Percentiles rank a stretch among this genome's conserved stretches.
Conservation (phyloP, 2,113 vertebrate genomes). For the Lepus americanus region DNA sequence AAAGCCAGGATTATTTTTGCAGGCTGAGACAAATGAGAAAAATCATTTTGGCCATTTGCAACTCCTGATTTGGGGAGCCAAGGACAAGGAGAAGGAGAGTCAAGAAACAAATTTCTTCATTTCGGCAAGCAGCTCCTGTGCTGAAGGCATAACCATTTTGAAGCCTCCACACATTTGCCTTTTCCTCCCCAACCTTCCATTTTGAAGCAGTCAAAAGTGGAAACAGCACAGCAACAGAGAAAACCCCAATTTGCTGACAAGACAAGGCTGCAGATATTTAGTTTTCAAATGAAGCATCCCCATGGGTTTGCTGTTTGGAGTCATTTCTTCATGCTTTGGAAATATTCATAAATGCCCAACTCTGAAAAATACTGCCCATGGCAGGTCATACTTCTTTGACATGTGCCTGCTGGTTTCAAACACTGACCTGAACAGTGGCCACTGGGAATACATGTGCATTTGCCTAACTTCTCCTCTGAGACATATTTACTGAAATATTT, state of each 20-base stretch:
- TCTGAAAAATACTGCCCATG: constrained; percentile 80
- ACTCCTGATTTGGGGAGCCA: neutral
- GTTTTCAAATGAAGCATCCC: constrained; percentile 66
- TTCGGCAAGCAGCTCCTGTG: neutral
- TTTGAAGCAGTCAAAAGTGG: constrained; percentile 42
- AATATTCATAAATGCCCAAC: constrained; percentile 85
- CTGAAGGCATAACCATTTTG: neutral
- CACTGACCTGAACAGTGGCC: constrained; percentile 83
- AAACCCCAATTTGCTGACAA: constrained; percentile 69
- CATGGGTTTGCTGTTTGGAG: constrained; percentile 57
- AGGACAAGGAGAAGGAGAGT: neutral
- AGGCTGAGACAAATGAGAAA: constrained; percentile 29
- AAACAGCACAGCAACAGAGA: constrained; percentile 59
- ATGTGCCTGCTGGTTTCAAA: constrained; percentile 81
- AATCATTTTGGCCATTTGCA: constrained; percentile 5
- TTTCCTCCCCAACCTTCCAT: constrained; percentile 61
- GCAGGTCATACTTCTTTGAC: constrained; percentile 83
- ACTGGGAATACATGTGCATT: constrained; percentile 79
- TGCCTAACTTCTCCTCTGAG: constrained; percentile 85
- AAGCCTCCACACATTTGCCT: neutral
- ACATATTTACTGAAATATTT: constrained; percentile 88
- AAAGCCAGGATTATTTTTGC: constrained; percentile 40
- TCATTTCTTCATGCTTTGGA: constrained; percentile 62
- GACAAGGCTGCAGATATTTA: constrained; percentile 67
- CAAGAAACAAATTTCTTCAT: constrained; percentile 26